Base-by-base conservation (phyloP, 2,797 vertebrate species). In the Enteromius fasciolatus region DNA sequence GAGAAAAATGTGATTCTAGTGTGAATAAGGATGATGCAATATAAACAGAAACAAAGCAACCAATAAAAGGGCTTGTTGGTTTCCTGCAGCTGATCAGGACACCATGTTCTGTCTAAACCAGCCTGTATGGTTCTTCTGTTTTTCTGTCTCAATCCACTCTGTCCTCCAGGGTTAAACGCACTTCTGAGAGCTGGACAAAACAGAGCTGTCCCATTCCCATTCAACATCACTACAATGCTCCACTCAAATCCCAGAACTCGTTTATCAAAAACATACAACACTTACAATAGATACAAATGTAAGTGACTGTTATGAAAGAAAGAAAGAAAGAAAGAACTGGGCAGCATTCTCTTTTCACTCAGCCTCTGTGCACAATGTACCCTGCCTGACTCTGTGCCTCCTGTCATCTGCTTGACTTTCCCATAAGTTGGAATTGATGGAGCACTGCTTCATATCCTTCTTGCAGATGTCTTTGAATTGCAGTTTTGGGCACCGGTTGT, bases 21-120 rank as follows among this genome's bases (percentile, higher is more conserved):
- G 31, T 74, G 31, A 74, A 74, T 8, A 1, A 33, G 31, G 50
- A 20, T 74, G 72, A 74, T 74, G 50, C 72, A 74, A 74, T 74
- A 1, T 1, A 57, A 74, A 57, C 23, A 39, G 50, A 23, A 74
- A 74, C 31, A 17, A 15, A 54, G 72, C 31, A 74, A 74, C 6
- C 31, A 15, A 23, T 74, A 57, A 74, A 74, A 57, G 20, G 2
- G 20, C 20, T 31, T 50, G 25, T 72, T 72, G 69, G 8, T 46
- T 69, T 46, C 23, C n/a, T 5, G 9, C 25, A 50, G 44, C n/a
- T 70, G 23, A 70, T 70, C 23, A 36, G 11, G 31, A 36, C 11
- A 36, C 72, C 1, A 0, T 52, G 69, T 33, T 50, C 9, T 20
- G 69, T 72, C 69, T 50, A 20, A 31, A 50, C 23, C 68, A 50